A percentile compares a stretch with the other conserved stretches of the same genome.
Conservation (phyloP, 2,888 invertebrate species). For the Drosophila multiciliata region DNA sequence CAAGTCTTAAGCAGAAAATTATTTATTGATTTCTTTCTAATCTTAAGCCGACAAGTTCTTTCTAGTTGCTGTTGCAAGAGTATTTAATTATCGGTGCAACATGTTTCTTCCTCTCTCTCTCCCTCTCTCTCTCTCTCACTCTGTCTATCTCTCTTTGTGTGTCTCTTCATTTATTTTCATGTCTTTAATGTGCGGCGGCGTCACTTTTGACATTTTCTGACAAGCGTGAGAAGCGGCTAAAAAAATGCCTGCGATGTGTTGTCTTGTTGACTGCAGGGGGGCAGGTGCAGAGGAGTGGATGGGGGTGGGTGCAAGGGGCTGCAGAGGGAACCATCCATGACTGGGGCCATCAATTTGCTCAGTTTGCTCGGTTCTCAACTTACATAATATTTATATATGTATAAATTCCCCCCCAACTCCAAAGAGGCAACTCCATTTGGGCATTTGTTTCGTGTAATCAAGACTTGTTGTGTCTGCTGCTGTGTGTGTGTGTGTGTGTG, state of each 20-base stretch:
- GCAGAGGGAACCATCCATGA: conserved; percentile 38
- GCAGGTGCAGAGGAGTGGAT: not conserved
- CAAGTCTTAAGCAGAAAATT: too few relatives aligned
- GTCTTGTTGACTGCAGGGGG: not conserved
- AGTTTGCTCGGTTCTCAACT: conserved; percentile 57
- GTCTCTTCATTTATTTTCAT: conserved; percentile 28
- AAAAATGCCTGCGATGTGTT: conserved; percentile 18
- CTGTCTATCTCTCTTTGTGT: not conserved
- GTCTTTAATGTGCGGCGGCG: conserved; percentile 52
- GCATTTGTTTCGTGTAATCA: conserved; percentile 45
- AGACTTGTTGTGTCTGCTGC: conserved; percentile 14
- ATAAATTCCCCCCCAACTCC: conserved; percentile 18
- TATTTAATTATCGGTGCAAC: not conserved
- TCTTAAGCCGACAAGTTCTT: not conserved
- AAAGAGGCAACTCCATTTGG: conserved; percentile 23
- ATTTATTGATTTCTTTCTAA: too few relatives aligned
- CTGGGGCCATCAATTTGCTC: conserved; percentile 69
- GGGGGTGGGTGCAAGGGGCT: too few relatives aligned
- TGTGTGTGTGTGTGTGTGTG: not conserved
- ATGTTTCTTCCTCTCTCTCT: not conserved
- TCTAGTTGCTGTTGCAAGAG: not conserved
- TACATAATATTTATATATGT: conserved; percentile 40
- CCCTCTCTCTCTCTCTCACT: not conserved
- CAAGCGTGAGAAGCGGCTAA: conserved; percentile 75
- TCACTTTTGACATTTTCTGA: conserved; percentile 80